phyloP scores from a whole-genome alignment of 2,797 vertebrate genomes.

The Gymnoscopelus braueri region DNA sequence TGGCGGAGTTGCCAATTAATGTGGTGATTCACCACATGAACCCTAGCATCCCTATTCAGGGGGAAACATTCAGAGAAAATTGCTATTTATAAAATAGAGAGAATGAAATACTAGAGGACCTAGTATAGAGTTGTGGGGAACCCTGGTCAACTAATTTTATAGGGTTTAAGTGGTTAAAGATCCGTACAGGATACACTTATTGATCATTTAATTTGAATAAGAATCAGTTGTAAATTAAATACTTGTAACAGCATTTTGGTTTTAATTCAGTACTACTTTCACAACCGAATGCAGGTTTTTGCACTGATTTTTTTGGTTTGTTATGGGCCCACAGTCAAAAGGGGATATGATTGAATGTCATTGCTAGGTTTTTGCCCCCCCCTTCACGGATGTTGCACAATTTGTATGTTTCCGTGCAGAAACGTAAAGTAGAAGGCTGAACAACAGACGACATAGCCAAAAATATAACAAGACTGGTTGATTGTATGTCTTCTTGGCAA shows the following conservation, averaged over 20 bases:
- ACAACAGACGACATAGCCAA: slow-evolving; percentile 65
- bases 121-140: too few relatives aligned
- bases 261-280: slow-evolving; percentile 45
- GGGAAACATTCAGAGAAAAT: not conserved
- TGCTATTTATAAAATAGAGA: too few relatives aligned
- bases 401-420: slow-evolving; percentile 52
- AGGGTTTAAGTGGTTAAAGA: slow-evolving; percentile 13
- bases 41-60: too few relatives aligned
- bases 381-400: slow-evolving; percentile 59
- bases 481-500: slow-evolving; percentile 64
- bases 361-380: slow-evolving; percentile 37
- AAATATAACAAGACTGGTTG: slow-evolving; percentile 72
- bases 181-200: slow-evolving; percentile 26
- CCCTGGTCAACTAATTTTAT: too few relatives aligned
- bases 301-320: slow-evolving; percentile 68
- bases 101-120: too few relatives aligned
- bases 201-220: slow-evolving; percentile 10
- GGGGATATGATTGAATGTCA: slow-evolving; percentile 53
- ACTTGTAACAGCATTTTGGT: slow-evolving; percentile 42
- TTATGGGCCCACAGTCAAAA: slow-evolving; percentile 44
- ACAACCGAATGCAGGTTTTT: slow-evolving; percentile 58
- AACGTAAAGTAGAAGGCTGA: slow-evolving; percentile 44
- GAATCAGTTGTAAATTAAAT: slow-evolving; percentile 16
- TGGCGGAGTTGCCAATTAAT: not conserved
- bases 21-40: not conserved